phyloP scores from a whole-genome alignment of 2,113 vertebrate genomes.

The Podarcis muralis region DNA sequence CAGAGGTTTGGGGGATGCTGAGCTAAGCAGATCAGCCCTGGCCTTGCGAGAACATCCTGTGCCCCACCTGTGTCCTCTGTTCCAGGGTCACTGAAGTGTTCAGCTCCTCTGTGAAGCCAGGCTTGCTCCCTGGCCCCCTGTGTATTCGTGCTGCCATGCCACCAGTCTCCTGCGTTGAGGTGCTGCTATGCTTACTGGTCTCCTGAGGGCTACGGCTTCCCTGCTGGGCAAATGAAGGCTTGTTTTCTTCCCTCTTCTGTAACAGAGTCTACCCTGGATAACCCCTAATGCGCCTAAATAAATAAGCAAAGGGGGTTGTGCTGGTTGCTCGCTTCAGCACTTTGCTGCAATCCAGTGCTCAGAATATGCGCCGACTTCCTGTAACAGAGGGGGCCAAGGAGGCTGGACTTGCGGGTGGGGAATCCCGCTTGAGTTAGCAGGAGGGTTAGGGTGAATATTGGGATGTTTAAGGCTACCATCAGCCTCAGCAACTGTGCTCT shows the following conservation, averaged over 20 bases:
- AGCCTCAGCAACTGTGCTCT: too few species aligned
- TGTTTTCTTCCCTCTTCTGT: background rate
- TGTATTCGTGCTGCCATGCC: background rate
- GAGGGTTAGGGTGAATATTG: too few species aligned
- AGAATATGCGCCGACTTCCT: background rate
- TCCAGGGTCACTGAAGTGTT: background rate
- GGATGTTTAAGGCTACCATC: too few species aligned
- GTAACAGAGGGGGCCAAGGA: background rate
- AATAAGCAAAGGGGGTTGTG: background rate
- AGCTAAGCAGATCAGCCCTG: background rate
- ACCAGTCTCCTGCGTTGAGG: background rate
- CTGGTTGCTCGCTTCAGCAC: background rate
- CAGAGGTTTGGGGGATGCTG: background rate
- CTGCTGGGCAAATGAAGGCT: background rate
- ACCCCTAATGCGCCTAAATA: background rate
- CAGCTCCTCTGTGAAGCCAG: background rate
- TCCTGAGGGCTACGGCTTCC: background rate
- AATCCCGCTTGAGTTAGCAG: background rate
- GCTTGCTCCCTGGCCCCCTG: background rate
- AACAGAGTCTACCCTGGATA: background rate
- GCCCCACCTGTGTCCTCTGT: background rate
- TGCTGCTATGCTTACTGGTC: constrained; percentile 9
- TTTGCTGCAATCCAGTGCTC: too few species aligned
- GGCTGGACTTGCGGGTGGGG: background rate
- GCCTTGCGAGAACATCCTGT: background rate